Base-by-base conservation (phyloP, 1,140 invertebrate genomes). In the Proctacanthus coquilletti region DNA sequence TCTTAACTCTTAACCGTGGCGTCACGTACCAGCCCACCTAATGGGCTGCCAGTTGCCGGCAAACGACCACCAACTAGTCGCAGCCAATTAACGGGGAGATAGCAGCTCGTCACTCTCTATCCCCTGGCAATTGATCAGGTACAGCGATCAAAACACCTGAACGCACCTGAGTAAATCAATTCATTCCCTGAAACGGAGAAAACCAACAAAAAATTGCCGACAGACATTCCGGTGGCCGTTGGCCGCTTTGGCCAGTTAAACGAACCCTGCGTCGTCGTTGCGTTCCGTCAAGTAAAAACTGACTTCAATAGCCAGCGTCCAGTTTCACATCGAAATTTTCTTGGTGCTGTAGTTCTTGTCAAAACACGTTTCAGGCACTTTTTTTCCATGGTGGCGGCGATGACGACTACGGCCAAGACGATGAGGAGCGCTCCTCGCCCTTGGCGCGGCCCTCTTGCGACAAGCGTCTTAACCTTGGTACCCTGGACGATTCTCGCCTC, bases 131-230 rank as follows among this genome's bases (percentile, higher is more conserved):
- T 27, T 27, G 23, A 27, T 27, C 23, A 27, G 23, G 23, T 27
- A 27, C 23, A 27, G 13, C 23, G 23, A 27, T 27, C 23, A 8
- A 27, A 27, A 27, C 23, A 27, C 23, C 23, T 27, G 23, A 27
- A 13, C 23, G 23, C 23, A 27, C 23, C 23, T 27, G 23, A 27
- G 23, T 27, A 27, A 27, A 27, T 27, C 23, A 27, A 27, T 27
- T 27, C 23, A 27, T 27, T 27, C 23, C 23, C 13, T 13, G 23
- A 27, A 27, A 27, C 13, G 23, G n/a, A n/a, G 23, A 9, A 27
- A 27, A 27, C 13, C 23, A 27, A 27, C 23, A 27, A 27, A 27
- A 27, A 27, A 27, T 9, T 27, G 13, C 8, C 13, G 13, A 8
- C 23, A 27, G 23, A 8, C 23, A 27, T n/a, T n/a, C n/a, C n/a